These are phyloP conservation scores for Drosophila eohydei DNA, from an alignment of 2,888 invertebrate genomes.

Conservation along the genomic window DNA sequence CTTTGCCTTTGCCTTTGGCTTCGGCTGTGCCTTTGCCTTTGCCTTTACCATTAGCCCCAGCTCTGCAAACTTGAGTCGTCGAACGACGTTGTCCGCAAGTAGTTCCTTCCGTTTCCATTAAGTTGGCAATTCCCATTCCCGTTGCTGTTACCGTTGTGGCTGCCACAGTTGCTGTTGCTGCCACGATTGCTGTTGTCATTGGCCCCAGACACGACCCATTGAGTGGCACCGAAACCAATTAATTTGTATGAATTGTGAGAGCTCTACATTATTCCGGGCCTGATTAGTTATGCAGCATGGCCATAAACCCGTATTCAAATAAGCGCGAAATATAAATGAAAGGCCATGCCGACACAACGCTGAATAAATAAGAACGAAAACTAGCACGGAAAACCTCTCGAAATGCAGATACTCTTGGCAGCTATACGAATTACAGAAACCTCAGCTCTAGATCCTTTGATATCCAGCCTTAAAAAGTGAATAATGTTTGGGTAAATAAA, in stretches of 20 bases:
- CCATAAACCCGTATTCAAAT: conserved; percentile 54
- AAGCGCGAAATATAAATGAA: conserved; percentile 60
- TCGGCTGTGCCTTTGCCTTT: not conserved
- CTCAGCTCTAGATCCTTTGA: not conserved
- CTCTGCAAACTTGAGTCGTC: conserved; percentile 36
- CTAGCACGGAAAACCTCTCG: not conserved
- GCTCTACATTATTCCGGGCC: conserved; percentile 63
- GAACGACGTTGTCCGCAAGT: conserved; percentile 72
- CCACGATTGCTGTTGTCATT: conserved; percentile 14
- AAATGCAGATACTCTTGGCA: conserved; percentile 16
- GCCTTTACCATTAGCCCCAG: not conserved
- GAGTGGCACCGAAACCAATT: conserved; percentile 73
- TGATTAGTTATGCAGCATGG: conserved; percentile 63
- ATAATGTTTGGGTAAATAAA: no score
- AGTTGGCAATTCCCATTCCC: conserved; percentile 19
- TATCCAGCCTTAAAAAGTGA: no score
- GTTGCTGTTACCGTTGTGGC: conserved; percentile 1
- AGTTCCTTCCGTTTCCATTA: conserved; percentile 77
- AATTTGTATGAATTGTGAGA: conserved; percentile 76
- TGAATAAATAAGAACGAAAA: conserved; percentile 51
- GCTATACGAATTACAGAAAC: not conserved
- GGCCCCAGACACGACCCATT: conserved; percentile 50
- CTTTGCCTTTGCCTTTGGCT: conserved; percentile 1
- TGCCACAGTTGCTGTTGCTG: conserved; percentile 12
- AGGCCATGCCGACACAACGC: conserved; percentile 52